phyloP scores from a whole-genome alignment of 2,888 invertebrate species.

The Drosophila yooni region DNA sequence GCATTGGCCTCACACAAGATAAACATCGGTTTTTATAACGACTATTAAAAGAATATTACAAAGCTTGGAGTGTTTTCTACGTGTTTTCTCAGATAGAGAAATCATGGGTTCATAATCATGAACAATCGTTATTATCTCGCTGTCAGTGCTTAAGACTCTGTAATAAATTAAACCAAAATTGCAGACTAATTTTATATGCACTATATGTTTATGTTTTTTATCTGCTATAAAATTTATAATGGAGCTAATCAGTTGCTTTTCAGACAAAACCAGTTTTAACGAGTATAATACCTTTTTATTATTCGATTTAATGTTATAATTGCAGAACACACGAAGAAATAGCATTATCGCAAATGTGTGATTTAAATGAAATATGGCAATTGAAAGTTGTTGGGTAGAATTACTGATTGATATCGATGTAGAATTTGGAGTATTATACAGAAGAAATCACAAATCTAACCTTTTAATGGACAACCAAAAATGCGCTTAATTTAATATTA shows the following conservation, averaged over 20 bases:
- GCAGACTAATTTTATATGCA: constrained; percentile 2
- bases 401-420: not conserved
- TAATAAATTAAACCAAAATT: not conserved
- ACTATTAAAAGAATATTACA: constrained; percentile 4
- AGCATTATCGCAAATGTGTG: not conserved
- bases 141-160: not conserved
- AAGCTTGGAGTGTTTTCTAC: not conserved
- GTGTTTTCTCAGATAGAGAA: not conserved
- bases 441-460: not conserved
- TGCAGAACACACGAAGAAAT: not conserved
- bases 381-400: not conserved
- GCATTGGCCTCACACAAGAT: not conserved
- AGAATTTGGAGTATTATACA: not conserved
- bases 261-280: not conserved
- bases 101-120: not conserved
- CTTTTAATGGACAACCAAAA: not conserved
- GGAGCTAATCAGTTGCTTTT: not conserved
- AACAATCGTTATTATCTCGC: constrained; percentile 1
- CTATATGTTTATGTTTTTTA: not conserved
- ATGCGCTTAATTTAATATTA: not conserved
- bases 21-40: not conserved
- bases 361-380: not conserved
- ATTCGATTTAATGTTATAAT: not conserved
- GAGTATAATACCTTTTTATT: not conserved
- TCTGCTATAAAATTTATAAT: not conserved